phyloP scores from a whole-genome alignment of 2,888 invertebrate genomes.

The Ectemnius continuus region DNA sequence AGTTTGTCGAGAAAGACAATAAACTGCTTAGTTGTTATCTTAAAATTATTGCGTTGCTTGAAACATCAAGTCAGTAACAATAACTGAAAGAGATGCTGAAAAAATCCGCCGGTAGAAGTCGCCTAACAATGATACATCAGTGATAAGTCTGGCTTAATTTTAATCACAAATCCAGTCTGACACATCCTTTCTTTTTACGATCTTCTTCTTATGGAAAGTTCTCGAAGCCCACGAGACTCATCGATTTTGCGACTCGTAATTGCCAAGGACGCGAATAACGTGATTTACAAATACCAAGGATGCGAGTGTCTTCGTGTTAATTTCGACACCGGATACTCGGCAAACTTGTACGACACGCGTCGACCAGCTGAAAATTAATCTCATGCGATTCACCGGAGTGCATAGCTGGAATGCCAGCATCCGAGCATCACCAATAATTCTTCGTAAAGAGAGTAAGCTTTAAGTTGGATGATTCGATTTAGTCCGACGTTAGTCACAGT shows the following conservation, averaged over 20 bases:
- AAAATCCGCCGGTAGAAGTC: not conserved
- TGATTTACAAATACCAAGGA: not conserved
- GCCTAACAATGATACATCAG: not conserved
- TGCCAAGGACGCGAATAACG: conserved; percentile 2
- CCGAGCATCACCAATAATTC: too few relatives aligned
- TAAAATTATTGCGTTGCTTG: too few relatives aligned
- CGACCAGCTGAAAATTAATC: too few relatives aligned
- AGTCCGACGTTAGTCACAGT: not conserved
- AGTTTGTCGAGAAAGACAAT: not conserved
- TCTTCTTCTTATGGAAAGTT: not conserved
- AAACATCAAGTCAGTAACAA: not conserved
- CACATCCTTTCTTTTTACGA: conserved; percentile 3
- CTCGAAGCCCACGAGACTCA: not conserved
- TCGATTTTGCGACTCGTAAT: not conserved
- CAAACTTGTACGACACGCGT: too few relatives aligned
- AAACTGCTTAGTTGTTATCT: too few relatives aligned
- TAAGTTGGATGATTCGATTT: not conserved
- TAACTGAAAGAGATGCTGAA: not conserved
- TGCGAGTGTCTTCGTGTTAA: too few relatives aligned
- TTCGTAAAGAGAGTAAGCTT: not conserved
- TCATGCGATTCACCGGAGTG: too few relatives aligned
- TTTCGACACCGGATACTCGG: too few relatives aligned
- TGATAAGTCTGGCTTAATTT: conserved; percentile 9
- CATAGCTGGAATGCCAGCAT: too few relatives aligned
- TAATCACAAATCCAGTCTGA: conserved; percentile 9